Evolutionary conservation across 2,113 vertebrate genomes (phyloP).

Genomic region (Nipponia nippon): DNA sequence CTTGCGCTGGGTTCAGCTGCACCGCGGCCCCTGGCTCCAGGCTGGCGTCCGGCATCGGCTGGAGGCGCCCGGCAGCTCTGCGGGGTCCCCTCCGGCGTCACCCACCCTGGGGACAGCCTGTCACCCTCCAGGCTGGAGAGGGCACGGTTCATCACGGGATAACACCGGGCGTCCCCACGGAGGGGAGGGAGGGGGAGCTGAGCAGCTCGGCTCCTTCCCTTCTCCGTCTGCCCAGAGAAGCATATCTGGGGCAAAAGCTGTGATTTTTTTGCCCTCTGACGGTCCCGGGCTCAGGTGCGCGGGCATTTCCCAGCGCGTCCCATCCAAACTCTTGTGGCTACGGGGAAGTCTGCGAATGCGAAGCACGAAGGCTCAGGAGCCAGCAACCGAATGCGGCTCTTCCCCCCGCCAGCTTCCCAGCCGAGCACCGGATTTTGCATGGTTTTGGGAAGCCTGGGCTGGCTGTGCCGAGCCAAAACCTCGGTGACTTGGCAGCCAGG

Average conservation of each 20-base stretch:
- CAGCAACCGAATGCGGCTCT: rapidly evolving
- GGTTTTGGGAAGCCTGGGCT: neutral
- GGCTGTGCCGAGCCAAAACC: neutral
- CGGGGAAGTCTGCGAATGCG: neutral
- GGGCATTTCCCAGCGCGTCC: neutral
- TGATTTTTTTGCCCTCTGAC: rapidly evolving
- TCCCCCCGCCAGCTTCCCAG: neutral
- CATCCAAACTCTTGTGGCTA: neutral
- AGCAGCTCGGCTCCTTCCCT: rapidly evolving
- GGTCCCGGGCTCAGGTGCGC: rapidly evolving
- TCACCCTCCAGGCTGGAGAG: neutral
- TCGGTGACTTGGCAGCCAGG: neutral
- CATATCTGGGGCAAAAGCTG: neutral
- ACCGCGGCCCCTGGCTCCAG: neutral
- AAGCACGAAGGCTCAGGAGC: neutral
- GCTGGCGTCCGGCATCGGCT: neutral
- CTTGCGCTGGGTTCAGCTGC: rapidly evolving
- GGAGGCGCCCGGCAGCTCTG: neutral
- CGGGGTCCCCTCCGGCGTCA: neutral
- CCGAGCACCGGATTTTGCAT: rapidly evolving
- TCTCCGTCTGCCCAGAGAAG: neutral
- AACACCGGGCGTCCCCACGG: rapidly evolving
- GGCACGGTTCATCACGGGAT: rapidly evolving
- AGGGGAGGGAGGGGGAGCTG: neutral
- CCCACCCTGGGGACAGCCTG: neutral